Evolutionary conservation across 2,113 vertebrate species (phyloP).

Genomic region (Oenanthe oenanthe): DNA sequence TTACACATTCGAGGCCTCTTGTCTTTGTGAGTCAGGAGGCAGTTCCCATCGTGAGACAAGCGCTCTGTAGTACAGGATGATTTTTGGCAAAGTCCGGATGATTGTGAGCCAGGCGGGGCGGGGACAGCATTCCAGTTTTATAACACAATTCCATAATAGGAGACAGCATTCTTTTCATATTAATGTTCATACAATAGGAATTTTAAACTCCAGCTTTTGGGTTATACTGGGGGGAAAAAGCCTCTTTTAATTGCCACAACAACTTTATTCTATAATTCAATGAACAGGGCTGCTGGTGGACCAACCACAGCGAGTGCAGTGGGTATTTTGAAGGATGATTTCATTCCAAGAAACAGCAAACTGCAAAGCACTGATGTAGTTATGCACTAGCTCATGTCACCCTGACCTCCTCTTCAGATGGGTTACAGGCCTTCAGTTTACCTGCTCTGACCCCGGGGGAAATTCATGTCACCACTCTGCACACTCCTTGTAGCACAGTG

Average conservation of each 20-base stretch:
- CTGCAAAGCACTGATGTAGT: background rate
- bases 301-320: background rate
- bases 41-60: constrained; percentile 49
- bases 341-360: background rate
- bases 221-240: background rate
- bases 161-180: constrained; percentile 75
- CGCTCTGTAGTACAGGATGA: constrained; percentile 40
- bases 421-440: background rate
- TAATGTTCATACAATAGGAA: constrained; percentile 71
- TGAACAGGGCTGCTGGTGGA: background rate
- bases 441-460: background rate
- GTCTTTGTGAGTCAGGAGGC: constrained; percentile 51
- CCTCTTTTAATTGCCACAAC: background rate
- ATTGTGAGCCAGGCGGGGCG: constrained; percentile 64
- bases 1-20: constrained; percentile 2
- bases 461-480: background rate
- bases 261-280: background rate
- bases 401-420: background rate
- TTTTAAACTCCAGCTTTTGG: constrained; percentile 43
- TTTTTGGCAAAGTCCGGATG: constrained; percentile 28
- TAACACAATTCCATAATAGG: constrained; percentile 79
- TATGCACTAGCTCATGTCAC: background rate
- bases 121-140: constrained; percentile 78
- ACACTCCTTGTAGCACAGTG: background rate
- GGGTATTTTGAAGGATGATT: background rate